Base-by-base conservation (phyloP, 1,140 invertebrate species). In the Scaptomyza montana region DNA sequence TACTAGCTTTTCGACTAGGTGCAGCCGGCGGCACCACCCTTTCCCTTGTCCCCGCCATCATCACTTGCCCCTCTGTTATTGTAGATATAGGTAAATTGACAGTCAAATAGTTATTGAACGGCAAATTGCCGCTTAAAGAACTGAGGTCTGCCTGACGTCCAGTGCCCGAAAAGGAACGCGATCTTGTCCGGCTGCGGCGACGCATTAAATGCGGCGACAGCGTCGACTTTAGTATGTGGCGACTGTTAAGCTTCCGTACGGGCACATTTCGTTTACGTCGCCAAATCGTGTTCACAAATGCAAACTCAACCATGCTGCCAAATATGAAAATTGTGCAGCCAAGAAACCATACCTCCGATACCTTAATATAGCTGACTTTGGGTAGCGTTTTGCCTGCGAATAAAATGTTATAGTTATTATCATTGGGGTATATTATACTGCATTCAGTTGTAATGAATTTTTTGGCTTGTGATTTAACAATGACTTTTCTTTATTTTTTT, bases 331-430 rank as follows among this genome's bases (percentile, higher is more conserved):
- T 94, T 1, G 95, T 96, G 84, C 97, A 97, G 0, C 95, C 96
- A n/a, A 97, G 92, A 84, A 97, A 97, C 96, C 97, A 97, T 51
- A 97, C 95, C 92, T 98, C 96, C 64, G 97, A 96, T 0, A 97
- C 96, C 92, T 97, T 97, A n/a, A 98, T 96, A 74, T 98, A 98
- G 12, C 97, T 97, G 1, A 97, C 96, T 91, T 97, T 97, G 0
- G 97, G 97, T 47, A 98, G 92, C 5, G 95, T 96, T 92, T 96
- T 96, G 36, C 95, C 96, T 73, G 47, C 6, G 25, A 46, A 8
- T 39, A 28, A 36, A 41, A 41, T 5, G n/a, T 5, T 3, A 43
- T 25, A 25, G 21, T 25, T 25, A 25, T 25, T 25, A 25, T 0
- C 16, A 16, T 16, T 16, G 1, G 0, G 16, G 16, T 16, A 16